Conservation (phyloP, 2,888 invertebrate genomes). For the Acleris emargana region DNA sequence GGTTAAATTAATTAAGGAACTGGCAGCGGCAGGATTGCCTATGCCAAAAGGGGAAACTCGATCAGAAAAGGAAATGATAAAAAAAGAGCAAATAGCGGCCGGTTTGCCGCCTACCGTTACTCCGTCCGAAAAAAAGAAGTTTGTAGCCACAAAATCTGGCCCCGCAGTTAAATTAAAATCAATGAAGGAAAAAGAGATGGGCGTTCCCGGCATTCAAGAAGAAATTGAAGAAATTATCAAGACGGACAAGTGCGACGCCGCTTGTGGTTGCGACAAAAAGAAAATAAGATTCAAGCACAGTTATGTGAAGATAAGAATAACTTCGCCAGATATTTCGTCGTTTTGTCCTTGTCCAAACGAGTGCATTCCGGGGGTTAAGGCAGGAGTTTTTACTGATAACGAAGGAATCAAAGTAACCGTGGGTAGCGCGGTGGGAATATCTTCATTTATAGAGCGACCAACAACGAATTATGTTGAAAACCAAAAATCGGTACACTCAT, state of each 20-base stretch:
- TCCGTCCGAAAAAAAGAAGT: background rate
- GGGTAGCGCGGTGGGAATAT: background rate
- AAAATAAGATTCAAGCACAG: constrained; percentile 11
- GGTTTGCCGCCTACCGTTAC: background rate
- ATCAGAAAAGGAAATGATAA: background rate
- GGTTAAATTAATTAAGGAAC: background rate
- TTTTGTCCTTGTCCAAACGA: constrained; percentile 8
- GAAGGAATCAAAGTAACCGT: background rate
- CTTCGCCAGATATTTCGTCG: constrained; percentile 11
- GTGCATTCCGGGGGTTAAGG: background rate
- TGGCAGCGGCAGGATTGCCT: background rate
- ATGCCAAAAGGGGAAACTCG: background rate
- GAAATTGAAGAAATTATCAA: background rate
- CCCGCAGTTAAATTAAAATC: background rate
- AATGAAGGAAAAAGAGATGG: background rate
- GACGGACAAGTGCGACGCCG: background rate
- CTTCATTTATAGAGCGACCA: background rate
- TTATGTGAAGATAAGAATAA: constrained; percentile 10
- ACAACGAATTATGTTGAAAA: background rate
- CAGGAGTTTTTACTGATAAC: constrained; percentile 1
- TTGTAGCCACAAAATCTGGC: background rate
- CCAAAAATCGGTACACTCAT: background rate
- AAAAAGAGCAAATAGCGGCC: background rate
- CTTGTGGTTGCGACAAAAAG: constrained; percentile 11
- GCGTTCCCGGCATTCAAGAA: background rate